Conservation (phyloP, 2,113 vertebrate genomes). For the Pedionomus torquatus region DNA sequence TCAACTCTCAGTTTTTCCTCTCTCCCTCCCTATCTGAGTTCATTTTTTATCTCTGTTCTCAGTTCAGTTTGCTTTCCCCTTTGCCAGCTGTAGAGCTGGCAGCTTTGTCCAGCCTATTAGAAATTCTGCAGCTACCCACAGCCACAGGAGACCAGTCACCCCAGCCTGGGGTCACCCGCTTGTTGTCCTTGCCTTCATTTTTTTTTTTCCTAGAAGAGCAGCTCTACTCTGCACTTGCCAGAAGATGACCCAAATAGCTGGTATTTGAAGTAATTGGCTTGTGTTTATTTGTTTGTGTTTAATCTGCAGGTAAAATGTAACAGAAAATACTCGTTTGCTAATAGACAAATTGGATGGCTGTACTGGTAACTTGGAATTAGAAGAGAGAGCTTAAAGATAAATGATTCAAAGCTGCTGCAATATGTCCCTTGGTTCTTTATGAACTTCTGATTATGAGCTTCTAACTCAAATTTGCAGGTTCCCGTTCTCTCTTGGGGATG, state of each 20-base stretch:
- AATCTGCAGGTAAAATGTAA: background rate
- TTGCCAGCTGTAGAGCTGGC: background rate
- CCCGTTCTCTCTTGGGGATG: background rate
- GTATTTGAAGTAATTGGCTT: background rate
- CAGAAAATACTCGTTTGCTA: background rate
- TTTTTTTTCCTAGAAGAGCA: background rate
- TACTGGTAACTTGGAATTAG: background rate
- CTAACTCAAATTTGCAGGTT: background rate
- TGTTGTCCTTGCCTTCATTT: background rate
- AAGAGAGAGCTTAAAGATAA: background rate
- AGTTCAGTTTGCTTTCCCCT: background rate
- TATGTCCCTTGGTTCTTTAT: background rate
- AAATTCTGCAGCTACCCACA: background rate
- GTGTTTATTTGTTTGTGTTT: background rate
- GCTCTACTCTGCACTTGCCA: background rate
- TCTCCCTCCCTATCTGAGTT: background rate
- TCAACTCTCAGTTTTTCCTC: conserved; percentile 9
- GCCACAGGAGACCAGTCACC: background rate
- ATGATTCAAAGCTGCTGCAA: background rate
- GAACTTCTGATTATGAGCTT: no score
- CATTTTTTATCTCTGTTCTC: background rate
- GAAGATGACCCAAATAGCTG: background rate
- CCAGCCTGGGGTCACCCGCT: background rate
- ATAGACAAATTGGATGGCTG: background rate
- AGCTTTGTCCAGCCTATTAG: background rate